Evolutionary conservation across 2,113 vertebrate species (phyloP), one percentile per base, ranked within the genome.

Genomic region (Gymnorhina tibicen): DNA sequence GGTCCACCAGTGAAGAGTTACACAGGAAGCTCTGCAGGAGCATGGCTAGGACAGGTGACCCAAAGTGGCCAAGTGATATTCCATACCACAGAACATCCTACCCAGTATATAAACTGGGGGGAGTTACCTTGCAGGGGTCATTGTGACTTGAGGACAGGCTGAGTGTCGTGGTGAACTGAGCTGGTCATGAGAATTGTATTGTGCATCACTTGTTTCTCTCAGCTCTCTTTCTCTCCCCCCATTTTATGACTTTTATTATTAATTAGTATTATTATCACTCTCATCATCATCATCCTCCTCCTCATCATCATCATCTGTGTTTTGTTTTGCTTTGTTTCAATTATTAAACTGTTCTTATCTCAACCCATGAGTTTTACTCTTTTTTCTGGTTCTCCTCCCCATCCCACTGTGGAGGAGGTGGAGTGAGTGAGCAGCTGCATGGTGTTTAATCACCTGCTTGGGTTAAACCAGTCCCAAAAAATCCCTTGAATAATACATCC

Each of bases 51-150:
- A 35, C 6, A 62, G 30, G 41, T 22, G 24, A 69, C 26, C 41
- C 63, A 69, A 32, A 32, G 30, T 11, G 27, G 14, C 26, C 30
- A 55, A 47, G 12, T 32, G 32, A 41, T 42, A 41, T 55, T 62
- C 11, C 26, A 32, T 35, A 20, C 7, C 4, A 2, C 15, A 47
- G 24, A 47, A 55, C n/a, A 26, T 60, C 24, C 4, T 47, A 24
- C 2, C 11, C 46, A n/a, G 7, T 18, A 16, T 19, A 32, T 41
- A 41, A 76, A 47, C 53, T 47, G n/a, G 1, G 21, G 2, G 1
- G 13, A 41, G 30, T 55, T 47, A 27, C 12, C 14, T 26, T 47
- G 21, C n/a, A 41, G 21, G 53, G 16, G 4, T 35, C 30, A 39
- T 9, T 0, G 0, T 49, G n/a, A 7, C 8, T 11, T 55, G n/a